These are phyloP conservation scores for Ciconia nigra DNA, from an alignment of 2,797 vertebrate species.

Conservation along the genomic window DNA sequence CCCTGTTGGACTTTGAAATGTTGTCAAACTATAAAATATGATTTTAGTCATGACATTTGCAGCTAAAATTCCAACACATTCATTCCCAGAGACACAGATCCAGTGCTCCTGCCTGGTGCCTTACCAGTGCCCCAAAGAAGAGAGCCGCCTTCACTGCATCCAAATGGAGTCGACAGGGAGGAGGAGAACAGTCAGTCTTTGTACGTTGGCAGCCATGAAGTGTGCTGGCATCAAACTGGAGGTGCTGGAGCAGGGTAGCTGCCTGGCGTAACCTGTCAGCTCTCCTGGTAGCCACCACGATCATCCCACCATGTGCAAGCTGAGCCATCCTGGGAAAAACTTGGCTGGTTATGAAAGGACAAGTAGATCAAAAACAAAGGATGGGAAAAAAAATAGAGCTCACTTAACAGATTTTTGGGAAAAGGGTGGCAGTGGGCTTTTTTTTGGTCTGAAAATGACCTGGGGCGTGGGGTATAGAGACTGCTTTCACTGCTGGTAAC, in stretches of 20 bases:
- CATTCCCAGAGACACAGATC: slow-evolving; percentile 54
- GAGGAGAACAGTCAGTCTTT: slow-evolving; percentile 74
- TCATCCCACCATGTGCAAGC: accelerated
- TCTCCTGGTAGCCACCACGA: not conserved
- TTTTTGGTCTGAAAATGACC: not conserved
- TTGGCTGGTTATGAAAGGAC: not conserved
- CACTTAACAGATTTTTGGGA: not conserved
- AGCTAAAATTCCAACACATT: not conserved
- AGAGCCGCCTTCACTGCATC: slow-evolving; percentile 75
- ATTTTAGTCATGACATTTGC: not conserved
- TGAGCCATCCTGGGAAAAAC: not conserved
- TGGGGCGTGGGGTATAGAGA: accelerated
- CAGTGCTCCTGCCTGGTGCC: slow-evolving; percentile 80
- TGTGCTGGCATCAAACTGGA: slow-evolving; percentile 76
- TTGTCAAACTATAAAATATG: not conserved
- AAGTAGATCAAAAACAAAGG: not conserved
- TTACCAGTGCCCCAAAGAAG: slow-evolving; percentile 73
- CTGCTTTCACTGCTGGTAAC: not conserved
- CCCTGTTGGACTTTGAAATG: not conserved
- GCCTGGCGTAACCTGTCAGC: slow-evolving; percentile 25
- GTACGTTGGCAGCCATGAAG: slow-evolving; percentile 79
- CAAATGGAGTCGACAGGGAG: slow-evolving; percentile 51
- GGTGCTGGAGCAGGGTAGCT: slow-evolving; percentile 73
- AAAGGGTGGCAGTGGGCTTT: not conserved
- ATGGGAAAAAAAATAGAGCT: not conserved